Evolutionary conservation across 2,888 invertebrate genomes (phyloP).

Genomic region (Drosophila affinis): DNA sequence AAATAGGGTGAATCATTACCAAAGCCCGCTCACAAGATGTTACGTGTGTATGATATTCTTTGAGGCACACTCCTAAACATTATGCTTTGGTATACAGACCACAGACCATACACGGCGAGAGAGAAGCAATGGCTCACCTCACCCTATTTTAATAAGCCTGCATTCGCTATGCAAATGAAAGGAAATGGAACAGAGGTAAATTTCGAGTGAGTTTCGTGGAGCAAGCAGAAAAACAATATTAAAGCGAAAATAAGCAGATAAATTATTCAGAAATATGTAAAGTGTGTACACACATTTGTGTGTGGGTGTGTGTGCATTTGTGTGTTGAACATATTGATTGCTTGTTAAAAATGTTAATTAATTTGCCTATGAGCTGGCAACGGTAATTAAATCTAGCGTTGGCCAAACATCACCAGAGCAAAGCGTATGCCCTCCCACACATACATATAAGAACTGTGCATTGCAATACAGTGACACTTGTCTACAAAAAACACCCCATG

Average conservation of each 20-base stretch:
- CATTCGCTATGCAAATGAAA: slow-evolving; percentile 37
- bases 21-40: not conserved
- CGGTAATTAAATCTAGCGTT: slow-evolving; percentile 25
- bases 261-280: not conserved
- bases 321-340: not conserved
- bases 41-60: not conserved
- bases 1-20: not conserved
- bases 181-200: slow-evolving; percentile 54
- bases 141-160: not conserved
- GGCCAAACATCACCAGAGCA: not conserved
- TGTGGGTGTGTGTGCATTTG: not conserved
- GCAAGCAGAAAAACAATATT: slow-evolving; percentile 21
- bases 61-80: not conserved
- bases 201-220: slow-evolving; percentile 21
- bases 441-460: not conserved
- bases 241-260: slow-evolving; percentile 30
- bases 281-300: not conserved
- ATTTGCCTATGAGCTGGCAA: slow-evolving; percentile 25
- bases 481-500: not conserved
- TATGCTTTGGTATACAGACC: too few relatives aligned
- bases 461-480: not conserved
- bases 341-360: slow-evolving; percentile 17
- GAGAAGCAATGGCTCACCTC: not conserved
- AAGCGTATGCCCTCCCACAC: not conserved
- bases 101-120: too few relatives aligned